Evolutionary conservation across 2,888 invertebrate species (phyloP).

Genomic region (Escarpia spicata): DNA sequence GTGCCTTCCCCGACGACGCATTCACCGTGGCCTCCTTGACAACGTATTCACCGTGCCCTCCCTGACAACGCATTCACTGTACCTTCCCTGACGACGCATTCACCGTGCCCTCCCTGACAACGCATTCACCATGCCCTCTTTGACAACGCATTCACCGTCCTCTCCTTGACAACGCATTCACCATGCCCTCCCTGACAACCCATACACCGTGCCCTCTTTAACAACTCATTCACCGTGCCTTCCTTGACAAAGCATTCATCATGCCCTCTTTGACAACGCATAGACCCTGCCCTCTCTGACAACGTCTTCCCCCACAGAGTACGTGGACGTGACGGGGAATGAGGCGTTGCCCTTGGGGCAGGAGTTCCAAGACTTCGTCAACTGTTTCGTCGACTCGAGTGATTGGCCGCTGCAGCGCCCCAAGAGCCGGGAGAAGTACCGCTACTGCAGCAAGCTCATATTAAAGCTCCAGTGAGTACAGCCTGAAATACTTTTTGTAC

Average conservation of each 20-base stretch:
- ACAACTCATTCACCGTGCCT: neutral
- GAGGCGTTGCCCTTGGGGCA: constrained; percentile 63
- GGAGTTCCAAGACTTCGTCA: constrained; percentile 62
- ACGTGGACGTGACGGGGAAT: constrained; percentile 60
- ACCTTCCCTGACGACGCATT: too few relatives aligned
- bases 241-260: neutral
- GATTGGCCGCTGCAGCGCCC: constrained; percentile 41
- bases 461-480: neutral
- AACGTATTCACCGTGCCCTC: too few relatives aligned
- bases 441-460: neutral
- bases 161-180: neutral
- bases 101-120: neutral
- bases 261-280: neutral
- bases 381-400: constrained; percentile 53
- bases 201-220: neutral
- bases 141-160: neutral
- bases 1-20: too few relatives aligned
- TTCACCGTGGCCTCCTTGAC: too few relatives aligned
- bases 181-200: neutral
- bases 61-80: too few relatives aligned
- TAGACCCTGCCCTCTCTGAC: neutral
- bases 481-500: neutral
- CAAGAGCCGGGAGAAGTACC: neutral
- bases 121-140: neutral
- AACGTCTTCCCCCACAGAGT: constrained; percentile 46